Evolutionary conservation across 2,888 invertebrate species (phyloP), one percentile per base, ranked within the genome.

Genomic region (Polydrusus tereticollis): DNA sequence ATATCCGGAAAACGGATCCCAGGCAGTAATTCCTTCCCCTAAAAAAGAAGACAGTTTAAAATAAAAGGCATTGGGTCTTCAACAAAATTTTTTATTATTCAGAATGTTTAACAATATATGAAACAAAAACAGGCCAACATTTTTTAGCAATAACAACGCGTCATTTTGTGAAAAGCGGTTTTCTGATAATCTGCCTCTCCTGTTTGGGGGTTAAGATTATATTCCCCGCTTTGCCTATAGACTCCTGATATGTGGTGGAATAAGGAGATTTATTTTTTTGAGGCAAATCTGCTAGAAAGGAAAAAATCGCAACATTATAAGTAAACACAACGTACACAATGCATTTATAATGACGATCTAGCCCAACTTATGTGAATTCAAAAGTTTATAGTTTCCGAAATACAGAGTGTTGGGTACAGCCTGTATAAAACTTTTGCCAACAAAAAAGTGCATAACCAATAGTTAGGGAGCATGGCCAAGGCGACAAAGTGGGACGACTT

Each of bases 1-100:
- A 12, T 67, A 71, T 74, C 80, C 78, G 66, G 75, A 73, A 70
- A 80, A 80, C 12, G 83, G 80, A 75, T 82, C 79, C 83, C 82
- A 80, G 47, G 75, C 69, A n/a, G 75, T 60, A 73, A 78, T 80
- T 38, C 66, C 69, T 2, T 23, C 50, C 4, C 47, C 65, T 69
- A 43, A 10, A 60, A 68, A 57, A 20, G 21, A 69, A 64, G 36
- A 36, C 10, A 59, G 33, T 12, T 26, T 52, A 7, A 47, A 52
- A 29, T 26, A 29, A 52, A 26, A 55, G 18, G 18, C 26, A 26
- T 1, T 12, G 0, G n/a, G 14, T 3, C 14, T 23, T 14, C 0
- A n/a, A 23, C 14, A 41, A 41, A 5, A 14, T n/a, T 16, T 0
- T 41, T 41, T 41, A 41, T 41, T 41, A 3, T 5, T 5, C 26